These are phyloP conservation scores for Hyalella azteca DNA, from an alignment of 2,888 invertebrate species.

Conservation along the genomic window DNA sequence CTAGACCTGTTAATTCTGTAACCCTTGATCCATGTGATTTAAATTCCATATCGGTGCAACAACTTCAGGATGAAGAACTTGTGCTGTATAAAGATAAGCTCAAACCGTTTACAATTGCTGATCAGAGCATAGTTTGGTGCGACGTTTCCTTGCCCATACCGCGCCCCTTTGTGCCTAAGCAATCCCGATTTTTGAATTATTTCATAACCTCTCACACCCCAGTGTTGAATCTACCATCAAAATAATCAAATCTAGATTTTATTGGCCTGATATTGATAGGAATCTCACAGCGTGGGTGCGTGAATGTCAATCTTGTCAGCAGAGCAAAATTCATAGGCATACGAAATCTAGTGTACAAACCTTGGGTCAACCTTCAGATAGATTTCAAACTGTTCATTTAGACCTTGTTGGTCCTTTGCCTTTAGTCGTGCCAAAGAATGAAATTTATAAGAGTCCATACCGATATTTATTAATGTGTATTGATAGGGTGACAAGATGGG, in stretches of 20 bases:
- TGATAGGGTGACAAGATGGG: conserved; percentile 61
- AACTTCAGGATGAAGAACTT: neutral
- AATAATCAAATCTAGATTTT: neutral
- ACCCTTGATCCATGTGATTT: neutral
- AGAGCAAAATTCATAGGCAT: conserved; percentile 25
- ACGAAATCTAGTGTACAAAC: neutral
- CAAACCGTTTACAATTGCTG: too few relatives aligned
- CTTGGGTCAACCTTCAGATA: neutral
- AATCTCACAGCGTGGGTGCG: neutral
- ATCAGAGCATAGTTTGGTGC: too few relatives aligned
- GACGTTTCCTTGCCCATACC: too few relatives aligned
- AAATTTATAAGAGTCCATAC: neutral
- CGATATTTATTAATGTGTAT: conserved; percentile 21
- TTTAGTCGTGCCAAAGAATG: too few relatives aligned
- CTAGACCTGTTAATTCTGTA: conserved; percentile 21
- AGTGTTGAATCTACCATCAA: neutral
- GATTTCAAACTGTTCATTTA: conserved; percentile 36
- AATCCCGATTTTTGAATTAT: neutral
- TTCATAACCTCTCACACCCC: neutral
- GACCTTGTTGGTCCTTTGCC: conserved; percentile 38
- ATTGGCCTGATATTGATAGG: conserved; percentile 36
- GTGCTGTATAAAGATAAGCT: too few relatives aligned
- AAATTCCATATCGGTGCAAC: neutral
- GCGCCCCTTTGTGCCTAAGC: neutral
- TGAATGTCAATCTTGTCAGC: conserved; percentile 8